A percentile compares a stretch with the other conserved stretches of the same genome.
Conservation (phyloP, 2,888 invertebrate species). For the Drosophila crucigera region DNA sequence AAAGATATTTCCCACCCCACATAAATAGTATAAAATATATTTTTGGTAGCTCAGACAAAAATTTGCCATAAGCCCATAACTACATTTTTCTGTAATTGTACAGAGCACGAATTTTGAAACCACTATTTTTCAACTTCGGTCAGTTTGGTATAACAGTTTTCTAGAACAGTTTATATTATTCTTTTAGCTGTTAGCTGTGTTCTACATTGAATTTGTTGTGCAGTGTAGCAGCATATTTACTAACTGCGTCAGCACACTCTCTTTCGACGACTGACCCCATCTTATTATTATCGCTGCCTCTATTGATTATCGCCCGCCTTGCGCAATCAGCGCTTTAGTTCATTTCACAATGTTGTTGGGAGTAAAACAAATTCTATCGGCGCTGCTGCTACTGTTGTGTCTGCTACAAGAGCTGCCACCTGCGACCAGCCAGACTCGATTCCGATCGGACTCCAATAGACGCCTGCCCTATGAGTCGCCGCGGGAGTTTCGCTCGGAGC, state of each 20-base stretch:
- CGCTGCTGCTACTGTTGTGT: slow-evolving; percentile 31
- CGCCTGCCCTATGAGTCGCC: slow-evolving; percentile 12
- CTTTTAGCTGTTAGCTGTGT: neutral
- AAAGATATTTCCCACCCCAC: neutral
- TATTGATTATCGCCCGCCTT: slow-evolving; percentile 12
- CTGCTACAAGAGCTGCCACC: slow-evolving; percentile 31
- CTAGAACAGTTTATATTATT: neutral
- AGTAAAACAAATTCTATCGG: slow-evolving; percentile 12
- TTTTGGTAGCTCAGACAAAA: neutral
- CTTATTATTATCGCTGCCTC: slow-evolving; percentile 11
- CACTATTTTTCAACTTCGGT: neutral
- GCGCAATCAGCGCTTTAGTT: slow-evolving; percentile 28
- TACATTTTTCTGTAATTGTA: neutral
- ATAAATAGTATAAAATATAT: neutral
- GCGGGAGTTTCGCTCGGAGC: slow-evolving; percentile 19
- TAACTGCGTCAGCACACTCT: slow-evolving; percentile 4
- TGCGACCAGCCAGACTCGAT: neutral
- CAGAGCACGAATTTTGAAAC: neutral
- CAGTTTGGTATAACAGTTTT: neutral
- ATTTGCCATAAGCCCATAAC: neutral
- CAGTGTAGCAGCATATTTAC: slow-evolving; percentile 15
- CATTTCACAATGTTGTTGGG: slow-evolving; percentile 32
- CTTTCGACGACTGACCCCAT: slow-evolving; percentile 7
- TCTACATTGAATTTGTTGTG: slow-evolving; percentile 1
- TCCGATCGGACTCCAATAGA: neutral